These are phyloP conservation scores for Lepisosteus oculatus DNA, from an alignment of 2,113 vertebrate genomes.

Conservation along the genomic window DNA sequence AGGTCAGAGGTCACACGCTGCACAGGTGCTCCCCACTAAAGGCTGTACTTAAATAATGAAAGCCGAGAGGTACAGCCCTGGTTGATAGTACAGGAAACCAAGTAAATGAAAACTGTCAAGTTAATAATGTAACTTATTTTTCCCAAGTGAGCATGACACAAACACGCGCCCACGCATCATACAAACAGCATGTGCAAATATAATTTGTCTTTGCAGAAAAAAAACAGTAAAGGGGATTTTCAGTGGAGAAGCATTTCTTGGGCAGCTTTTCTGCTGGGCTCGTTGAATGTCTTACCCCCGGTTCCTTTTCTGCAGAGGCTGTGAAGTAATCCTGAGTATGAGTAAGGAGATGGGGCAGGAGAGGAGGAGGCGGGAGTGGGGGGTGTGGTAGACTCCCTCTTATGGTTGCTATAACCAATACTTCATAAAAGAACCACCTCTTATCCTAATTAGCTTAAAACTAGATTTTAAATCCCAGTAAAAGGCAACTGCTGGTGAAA, in stretches of 20 bases:
- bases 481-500: slow-evolving; percentile 21
- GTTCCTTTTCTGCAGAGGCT: neutral
- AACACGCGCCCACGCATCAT: neutral
- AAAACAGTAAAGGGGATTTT: slow-evolving; percentile 2
- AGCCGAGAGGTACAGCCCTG: too few species aligned
- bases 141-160: too few species aligned
- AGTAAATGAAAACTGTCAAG: too few species aligned
- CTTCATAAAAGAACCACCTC: slow-evolving; percentile 22
- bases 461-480: slow-evolving; percentile 26
- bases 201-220: slow-evolving; percentile 4
- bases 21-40: too few species aligned
- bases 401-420: slow-evolving; percentile 19
- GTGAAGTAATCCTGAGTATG: slow-evolving; percentile 24
- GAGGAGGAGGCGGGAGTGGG: slow-evolving; percentile 12
- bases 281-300: too few species aligned
- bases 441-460: slow-evolving; percentile 37
- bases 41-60: too few species aligned
- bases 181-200: neutral
- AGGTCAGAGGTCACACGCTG: too few species aligned
- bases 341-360: slow-evolving; percentile 17
- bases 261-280: too few species aligned
- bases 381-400: neutral
- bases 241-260: too few species aligned
- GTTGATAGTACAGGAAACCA: too few species aligned
- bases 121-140: too few species aligned